Percentiles rank a stretch among this genome's conserved stretches.
Conservation (phyloP, 2,113 vertebrate genomes). For the Ammodramus savannarum region DNA sequence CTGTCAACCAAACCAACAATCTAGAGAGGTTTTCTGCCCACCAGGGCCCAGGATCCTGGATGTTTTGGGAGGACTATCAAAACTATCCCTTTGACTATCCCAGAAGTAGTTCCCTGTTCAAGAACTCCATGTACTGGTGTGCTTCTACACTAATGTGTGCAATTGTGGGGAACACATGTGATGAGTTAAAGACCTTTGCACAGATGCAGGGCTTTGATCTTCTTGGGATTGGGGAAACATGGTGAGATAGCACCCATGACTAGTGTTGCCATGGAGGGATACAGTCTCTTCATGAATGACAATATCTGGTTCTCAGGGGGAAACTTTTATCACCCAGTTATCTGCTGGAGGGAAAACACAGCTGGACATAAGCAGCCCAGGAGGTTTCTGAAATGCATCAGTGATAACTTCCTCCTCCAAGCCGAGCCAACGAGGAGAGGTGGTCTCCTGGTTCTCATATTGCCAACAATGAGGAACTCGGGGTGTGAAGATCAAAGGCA, state of each 20-base stretch:
- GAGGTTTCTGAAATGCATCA: not conserved
- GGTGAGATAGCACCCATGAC: fast-evolving
- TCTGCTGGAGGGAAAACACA: not conserved
- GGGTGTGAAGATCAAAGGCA: not conserved
- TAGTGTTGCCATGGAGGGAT: not conserved
- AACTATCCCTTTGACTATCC: not conserved
- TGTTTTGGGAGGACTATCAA: not conserved
- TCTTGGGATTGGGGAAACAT: not conserved
- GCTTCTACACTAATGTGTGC: not conserved
- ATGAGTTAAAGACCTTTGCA: not conserved
- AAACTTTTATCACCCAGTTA: not conserved
- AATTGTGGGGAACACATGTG: not conserved
- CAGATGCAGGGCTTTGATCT: not conserved
- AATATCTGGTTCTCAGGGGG: not conserved
- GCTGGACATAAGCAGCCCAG: not conserved
- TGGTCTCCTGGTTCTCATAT: not conserved
- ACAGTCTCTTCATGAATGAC: not conserved
- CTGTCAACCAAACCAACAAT: not conserved
- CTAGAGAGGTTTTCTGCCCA: not conserved
- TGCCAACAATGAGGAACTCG: not conserved
- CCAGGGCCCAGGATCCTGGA: not conserved
- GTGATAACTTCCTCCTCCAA: not conserved
- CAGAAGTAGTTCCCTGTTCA: not conserved
- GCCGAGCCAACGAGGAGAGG: not conserved
- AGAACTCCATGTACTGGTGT: not conserved